Percentiles rank a stretch among this genome's conserved stretches.
These are phyloP conservation scores for Ricordea florida DNA, from an alignment of 92 coral and sea anemone genomes.

Conservation along the genomic window DNA sequence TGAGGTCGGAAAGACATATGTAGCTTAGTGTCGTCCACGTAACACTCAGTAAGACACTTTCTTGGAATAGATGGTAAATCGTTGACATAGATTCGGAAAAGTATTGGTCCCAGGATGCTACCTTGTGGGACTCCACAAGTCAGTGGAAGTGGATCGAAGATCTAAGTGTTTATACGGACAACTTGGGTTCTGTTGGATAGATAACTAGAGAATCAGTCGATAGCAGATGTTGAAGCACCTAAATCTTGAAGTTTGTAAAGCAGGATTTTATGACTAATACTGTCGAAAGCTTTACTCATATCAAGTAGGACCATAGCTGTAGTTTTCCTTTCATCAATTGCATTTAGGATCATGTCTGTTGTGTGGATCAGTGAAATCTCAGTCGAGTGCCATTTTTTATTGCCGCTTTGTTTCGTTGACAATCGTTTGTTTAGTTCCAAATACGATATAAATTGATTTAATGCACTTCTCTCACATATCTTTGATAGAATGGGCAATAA, in stretches of 20 bases:
- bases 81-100: too few relatives aligned
- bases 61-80: too few relatives aligned
- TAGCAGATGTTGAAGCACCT: too few relatives aligned
- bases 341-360: conserved; percentile 1
- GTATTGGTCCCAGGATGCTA: too few relatives aligned
- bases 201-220: too few relatives aligned
- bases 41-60: too few relatives aligned
- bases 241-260: background rate
- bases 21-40: too few relatives aligned
- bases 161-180: too few relatives aligned
- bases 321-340: conserved; percentile 16
- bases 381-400: conserved; percentile 15
- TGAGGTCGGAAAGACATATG: too few relatives aligned
- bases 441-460: conserved; percentile 9
- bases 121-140: too few relatives aligned
- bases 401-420: conserved; percentile 9
- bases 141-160: too few relatives aligned
- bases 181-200: too few relatives aligned
- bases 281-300: conserved; percentile 4
- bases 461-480: background rate
- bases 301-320: background rate
- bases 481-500: conserved; percentile 2
- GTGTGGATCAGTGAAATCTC: conserved; percentile 9
- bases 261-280: conserved; percentile 8
- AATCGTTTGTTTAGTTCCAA: background rate